These are phyloP conservation scores for Corythornis leucogaster DNA, from an alignment of 2,797 vertebrate species.

Conservation along the genomic window DNA sequence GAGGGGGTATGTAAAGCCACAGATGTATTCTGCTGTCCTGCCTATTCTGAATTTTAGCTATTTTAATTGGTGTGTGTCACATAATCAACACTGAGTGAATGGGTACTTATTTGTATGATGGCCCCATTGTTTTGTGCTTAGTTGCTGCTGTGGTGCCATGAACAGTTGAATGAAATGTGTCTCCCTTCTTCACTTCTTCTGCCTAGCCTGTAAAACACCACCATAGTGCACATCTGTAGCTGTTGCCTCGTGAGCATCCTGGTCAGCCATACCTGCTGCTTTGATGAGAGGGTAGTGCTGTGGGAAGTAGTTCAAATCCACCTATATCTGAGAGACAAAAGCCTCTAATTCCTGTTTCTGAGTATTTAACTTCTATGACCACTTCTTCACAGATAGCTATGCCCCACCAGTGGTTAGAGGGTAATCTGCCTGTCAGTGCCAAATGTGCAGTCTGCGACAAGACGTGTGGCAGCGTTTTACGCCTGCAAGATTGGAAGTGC, in stretches of 20 bases:
- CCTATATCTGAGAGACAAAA: background rate
- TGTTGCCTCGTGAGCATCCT: background rate
- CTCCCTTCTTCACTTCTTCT: background rate
- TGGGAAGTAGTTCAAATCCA: background rate
- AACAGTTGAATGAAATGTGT: background rate
- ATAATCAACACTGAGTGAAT: background rate
- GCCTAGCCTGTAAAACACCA: background rate
- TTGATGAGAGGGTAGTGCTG: background rate
- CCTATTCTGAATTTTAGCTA: background rate
- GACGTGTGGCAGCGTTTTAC: conserved; percentile 95
- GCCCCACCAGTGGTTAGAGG: conserved; percentile 98
- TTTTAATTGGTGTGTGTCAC: background rate
- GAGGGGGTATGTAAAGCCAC: background rate
- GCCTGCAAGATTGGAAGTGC: conserved; percentile 98
- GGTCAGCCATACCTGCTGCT: background rate
- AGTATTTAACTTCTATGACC: background rate
- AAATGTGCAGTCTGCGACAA: conserved; percentile 98
- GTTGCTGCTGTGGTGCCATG: background rate
- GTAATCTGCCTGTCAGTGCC: conserved; percentile 97
- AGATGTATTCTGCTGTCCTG: background rate
- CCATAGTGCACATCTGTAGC: background rate
- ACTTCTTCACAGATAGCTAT: conserved; percentile 87
- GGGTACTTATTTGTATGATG: accelerated
- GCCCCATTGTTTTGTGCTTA: background rate
- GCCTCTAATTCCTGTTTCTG: background rate